phyloP scores from a whole-genome alignment of 2,113 vertebrate genomes.

The Apteryx mantelli region DNA sequence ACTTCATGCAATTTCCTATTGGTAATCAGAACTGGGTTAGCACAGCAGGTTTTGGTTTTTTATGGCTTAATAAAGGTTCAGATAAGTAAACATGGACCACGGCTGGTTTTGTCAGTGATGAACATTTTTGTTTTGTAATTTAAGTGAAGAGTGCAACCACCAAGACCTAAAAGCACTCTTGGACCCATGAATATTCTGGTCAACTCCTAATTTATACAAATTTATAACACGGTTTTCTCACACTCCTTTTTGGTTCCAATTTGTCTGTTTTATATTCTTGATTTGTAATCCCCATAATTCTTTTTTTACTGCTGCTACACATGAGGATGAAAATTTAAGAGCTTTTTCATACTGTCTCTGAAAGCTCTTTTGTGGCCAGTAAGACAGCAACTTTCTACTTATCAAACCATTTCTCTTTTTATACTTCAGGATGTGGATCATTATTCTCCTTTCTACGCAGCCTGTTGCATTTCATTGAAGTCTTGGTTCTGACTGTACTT shows the following conservation, averaged over 20 bases:
- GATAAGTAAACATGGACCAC: neutral
- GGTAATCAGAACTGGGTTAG: neutral
- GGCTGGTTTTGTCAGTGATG: neutral
- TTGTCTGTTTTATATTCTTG: neutral
- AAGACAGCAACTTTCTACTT: neutral
- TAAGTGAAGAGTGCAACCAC: neutral
- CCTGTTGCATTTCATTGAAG: neutral
- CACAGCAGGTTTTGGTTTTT: neutral
- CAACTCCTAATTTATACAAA: neutral
- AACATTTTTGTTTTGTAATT: neutral
- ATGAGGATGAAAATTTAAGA: neutral
- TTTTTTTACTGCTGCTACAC: neutral
- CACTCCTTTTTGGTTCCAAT: neutral
- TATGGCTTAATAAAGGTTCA: neutral
- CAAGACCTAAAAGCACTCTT: neutral
- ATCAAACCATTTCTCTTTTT: conserved; percentile 31
- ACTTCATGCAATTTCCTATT: neutral
- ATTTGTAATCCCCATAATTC: neutral
- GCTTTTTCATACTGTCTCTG: neutral
- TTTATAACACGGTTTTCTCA: neutral
- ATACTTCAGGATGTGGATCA: neutral
- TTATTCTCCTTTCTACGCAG: conserved; percentile 25
- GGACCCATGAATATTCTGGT: neutral
- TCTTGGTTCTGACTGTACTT: conserved; percentile 11
- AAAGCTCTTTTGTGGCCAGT: neutral